These are phyloP conservation scores for Corythaeola cristata DNA, from an alignment of 2,113 vertebrate genomes.

Conservation along the genomic window DNA sequence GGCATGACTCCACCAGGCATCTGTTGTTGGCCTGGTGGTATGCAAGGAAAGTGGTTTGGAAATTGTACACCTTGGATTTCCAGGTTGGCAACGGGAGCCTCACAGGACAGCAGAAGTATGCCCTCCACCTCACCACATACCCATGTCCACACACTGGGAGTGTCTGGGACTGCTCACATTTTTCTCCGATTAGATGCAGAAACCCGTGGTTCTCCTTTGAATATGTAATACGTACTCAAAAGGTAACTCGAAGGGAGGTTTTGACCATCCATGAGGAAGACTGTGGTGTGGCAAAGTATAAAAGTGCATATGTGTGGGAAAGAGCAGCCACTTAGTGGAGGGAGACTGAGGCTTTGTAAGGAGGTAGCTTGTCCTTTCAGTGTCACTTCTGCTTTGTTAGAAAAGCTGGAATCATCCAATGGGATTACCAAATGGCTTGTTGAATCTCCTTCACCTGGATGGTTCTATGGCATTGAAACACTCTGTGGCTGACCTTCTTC, in stretches of 20 bases:
- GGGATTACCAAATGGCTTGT: not conserved
- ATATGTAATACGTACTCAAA: not conserved
- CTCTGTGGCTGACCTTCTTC: not conserved
- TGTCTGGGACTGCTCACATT: not conserved
- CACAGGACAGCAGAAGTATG: not conserved
- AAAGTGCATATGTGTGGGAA: not conserved
- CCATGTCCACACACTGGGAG: no score
- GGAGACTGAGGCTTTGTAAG: not conserved
- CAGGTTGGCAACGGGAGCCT: not conserved
- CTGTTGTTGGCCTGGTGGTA: not conserved
- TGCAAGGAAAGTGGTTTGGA: not conserved
- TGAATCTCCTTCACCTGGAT: not conserved
- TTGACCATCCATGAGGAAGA: not conserved
- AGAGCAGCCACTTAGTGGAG: not conserved
- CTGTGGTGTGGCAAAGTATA: not conserved
- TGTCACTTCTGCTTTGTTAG: not conserved
- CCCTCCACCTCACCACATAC: not conserved
- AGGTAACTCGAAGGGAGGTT: not conserved
- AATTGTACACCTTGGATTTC: not conserved
- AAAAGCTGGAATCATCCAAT: not conserved
- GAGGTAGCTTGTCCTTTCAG: not conserved
- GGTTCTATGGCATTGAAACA: not conserved
- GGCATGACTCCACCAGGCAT: not conserved
- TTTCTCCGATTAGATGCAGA: not conserved
- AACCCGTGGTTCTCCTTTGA: not conserved